Evolutionary conservation across 2,888 invertebrate species (phyloP).

Genomic region (Luperina testacea): DNA sequence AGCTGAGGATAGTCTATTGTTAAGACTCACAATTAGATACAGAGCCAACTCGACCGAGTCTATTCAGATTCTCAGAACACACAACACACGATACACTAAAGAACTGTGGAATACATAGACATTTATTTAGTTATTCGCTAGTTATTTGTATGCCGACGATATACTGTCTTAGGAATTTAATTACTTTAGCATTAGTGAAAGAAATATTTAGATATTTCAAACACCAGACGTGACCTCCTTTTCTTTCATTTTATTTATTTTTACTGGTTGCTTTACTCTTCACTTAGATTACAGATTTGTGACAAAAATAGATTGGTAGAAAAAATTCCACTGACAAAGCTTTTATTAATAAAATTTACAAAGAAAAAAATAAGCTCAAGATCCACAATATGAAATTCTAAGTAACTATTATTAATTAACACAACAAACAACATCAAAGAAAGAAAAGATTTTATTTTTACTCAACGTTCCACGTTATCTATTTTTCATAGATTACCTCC

Average conservation of each 20-base stretch:
- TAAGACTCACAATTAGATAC: slow-evolving; percentile 30
- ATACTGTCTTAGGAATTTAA: slow-evolving; percentile 1
- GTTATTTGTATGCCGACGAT: slow-evolving; percentile 19
- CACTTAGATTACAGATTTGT: not conserved
- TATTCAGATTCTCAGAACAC: slow-evolving; percentile 1
- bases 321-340: not conserved
- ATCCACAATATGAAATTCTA: not conserved
- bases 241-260: slow-evolving; percentile 4
- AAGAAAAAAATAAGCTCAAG: not conserved
- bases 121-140: slow-evolving; percentile 2
- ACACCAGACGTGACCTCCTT: not conserved
- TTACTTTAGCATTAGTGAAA: slow-evolving; percentile 18
- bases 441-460: not conserved
- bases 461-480: slow-evolving; percentile 23
- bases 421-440: not conserved
- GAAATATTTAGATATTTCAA: not conserved
- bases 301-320: not conserved
- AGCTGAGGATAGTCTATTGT: slow-evolving; percentile 29
- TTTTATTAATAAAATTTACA: not conserved
- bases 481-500: slow-evolving; percentile 60
- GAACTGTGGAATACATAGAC: not conserved
- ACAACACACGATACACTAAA: not conserved
- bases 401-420: not conserved
- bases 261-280: not conserved
- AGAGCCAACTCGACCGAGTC: slow-evolving; percentile 10